Conservation (phyloP, 2,888 invertebrate species). For the Tenthredo notha region DNA sequence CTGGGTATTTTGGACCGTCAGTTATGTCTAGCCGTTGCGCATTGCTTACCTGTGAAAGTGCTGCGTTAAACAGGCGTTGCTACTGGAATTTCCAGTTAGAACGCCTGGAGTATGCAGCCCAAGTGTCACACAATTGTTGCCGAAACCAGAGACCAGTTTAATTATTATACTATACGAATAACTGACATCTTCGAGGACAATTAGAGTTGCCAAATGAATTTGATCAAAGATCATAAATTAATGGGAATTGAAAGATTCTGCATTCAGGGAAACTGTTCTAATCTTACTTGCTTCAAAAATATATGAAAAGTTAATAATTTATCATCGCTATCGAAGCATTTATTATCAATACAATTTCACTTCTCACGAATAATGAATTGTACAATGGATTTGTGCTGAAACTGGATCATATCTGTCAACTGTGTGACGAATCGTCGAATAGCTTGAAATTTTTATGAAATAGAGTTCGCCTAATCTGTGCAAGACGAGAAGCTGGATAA, state of each 20-base stretch:
- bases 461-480: not conserved
- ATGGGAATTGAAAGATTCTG: not conserved
- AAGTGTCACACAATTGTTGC: constrained; percentile 59
- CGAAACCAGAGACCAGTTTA: constrained; percentile 13
- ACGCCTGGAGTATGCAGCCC: constrained; percentile 67
- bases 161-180: not conserved
- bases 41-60: constrained; percentile 41
- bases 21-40: constrained; percentile 43
- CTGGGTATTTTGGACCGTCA: constrained; percentile 27
- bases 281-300: not conserved
- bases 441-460: not conserved
- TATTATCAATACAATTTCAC: not conserved
- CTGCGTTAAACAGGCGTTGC: constrained; percentile 38
- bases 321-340: not conserved
- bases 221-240: not conserved
- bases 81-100: constrained; percentile 32
- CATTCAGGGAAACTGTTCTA: not conserved
- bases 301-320: not conserved
- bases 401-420: not conserved
- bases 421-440: not conserved
- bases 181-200: not conserved
- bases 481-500: not conserved
- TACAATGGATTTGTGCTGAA: not conserved
- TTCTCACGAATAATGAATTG: not conserved
- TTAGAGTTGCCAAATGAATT: not conserved